Evolutionary conservation across 2,888 invertebrate genomes (phyloP).

Genomic region (Bruchidius siliquastri): DNA sequence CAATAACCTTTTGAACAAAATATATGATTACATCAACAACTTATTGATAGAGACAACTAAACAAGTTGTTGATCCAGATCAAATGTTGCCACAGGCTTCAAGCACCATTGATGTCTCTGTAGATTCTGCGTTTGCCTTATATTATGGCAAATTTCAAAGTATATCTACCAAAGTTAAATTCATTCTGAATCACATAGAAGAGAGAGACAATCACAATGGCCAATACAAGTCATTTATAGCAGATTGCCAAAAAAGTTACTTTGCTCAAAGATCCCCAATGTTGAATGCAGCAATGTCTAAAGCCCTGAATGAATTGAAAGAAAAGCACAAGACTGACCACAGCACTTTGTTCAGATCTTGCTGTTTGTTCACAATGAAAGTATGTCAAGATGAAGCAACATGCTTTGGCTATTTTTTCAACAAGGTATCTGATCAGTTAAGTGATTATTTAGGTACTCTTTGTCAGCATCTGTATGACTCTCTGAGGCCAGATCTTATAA

Average conservation of each 20-base stretch:
- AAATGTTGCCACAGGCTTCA: conserved; percentile 29
- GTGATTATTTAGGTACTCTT: conserved; percentile 56
- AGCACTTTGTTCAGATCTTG: conserved; percentile 82
- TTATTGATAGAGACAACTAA: conserved; percentile 76
- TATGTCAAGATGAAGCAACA: conserved; percentile 91
- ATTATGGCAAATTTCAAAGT: conserved; percentile 93
- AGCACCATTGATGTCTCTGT: conserved; percentile 34
- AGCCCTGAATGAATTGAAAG: conserved; percentile 63
- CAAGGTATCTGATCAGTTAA: conserved; percentile 59
- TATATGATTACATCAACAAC: conserved; percentile 73
- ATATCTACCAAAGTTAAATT: conserved; percentile 80
- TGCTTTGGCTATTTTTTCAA: conserved; percentile 89
- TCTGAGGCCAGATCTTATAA: conserved; percentile 88
- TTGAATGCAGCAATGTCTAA: conserved; percentile 67
- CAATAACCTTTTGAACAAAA: conserved; percentile 71
- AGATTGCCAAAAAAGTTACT: conserved; percentile 82
- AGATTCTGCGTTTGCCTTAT: conserved; percentile 74
- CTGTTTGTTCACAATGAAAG: conserved; percentile 85
- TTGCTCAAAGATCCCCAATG: conserved; percentile 62
- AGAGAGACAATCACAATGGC: conserved; percentile 63
- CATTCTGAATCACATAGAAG: conserved; percentile 78
- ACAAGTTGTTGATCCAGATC: conserved; percentile 55
- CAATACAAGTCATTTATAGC: conserved; percentile 71
- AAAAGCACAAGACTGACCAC: conserved; percentile 66
- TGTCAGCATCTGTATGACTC: conserved; percentile 89